Conservation (phyloP, 2,113 vertebrate genomes). For the Conger conger region DNA sequence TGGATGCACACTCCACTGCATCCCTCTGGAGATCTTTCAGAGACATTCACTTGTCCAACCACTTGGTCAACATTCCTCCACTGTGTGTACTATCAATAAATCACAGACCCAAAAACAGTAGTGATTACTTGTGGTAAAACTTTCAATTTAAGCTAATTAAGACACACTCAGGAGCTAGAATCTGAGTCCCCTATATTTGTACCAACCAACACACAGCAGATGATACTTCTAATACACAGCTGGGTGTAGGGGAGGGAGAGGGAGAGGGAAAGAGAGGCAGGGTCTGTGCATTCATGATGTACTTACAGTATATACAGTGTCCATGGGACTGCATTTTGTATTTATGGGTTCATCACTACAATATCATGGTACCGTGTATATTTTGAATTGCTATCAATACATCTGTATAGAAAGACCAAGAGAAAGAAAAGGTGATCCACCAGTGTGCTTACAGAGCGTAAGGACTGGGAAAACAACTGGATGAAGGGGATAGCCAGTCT, state of each 20-base stretch:
- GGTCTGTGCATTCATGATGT: slow-evolving; percentile 20
- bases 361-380: slow-evolving; percentile 22
- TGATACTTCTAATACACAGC: slow-evolving; percentile 31
- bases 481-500: slow-evolving; percentile 29
- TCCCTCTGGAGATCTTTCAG: neutral
- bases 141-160: neutral
- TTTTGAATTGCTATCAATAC: slow-evolving; percentile 43
- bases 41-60: neutral
- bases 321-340: slow-evolving; percentile 3
- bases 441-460: slow-evolving; percentile 22
- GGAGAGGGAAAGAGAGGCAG: neutral
- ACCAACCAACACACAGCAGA: slow-evolving; percentile 24
- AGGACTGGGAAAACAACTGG: slow-evolving; percentile 7
- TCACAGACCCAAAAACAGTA: too few species aligned
- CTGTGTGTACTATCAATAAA: neutral
- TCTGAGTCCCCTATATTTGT: slow-evolving; percentile 36
- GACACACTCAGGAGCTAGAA: slow-evolving; percentile 5
- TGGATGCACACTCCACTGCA: too few species aligned
- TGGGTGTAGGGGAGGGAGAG: neutral
- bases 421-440: slow-evolving; percentile 25
- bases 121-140: neutral
- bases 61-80: neutral
- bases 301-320: slow-evolving; percentile 37
- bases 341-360: slow-evolving; percentile 25
- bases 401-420: slow-evolving; percentile 60